These are phyloP conservation scores for Astreopora myriophthalma DNA, from an alignment of 64 coral and sea anemone genomes.

Conservation along the genomic window DNA sequence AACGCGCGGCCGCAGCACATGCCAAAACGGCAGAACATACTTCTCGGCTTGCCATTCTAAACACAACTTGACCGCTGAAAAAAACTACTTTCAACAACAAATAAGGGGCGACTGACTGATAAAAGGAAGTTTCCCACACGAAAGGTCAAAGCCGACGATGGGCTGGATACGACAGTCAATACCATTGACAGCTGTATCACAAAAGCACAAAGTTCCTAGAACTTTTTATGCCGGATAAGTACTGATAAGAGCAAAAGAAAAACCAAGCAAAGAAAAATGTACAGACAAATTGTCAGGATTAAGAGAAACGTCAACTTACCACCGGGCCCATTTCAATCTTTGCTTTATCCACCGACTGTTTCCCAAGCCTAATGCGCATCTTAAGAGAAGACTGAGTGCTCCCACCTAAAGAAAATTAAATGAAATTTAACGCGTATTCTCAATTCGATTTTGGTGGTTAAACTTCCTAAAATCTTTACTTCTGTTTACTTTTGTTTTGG, in stretches of 20 bases:
- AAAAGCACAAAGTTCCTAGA: not conserved
- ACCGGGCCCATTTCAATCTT: constrained; percentile 64
- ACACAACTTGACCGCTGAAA: no score
- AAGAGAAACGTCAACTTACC: not conserved
- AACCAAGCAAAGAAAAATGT: not conserved
- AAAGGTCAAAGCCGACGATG: not conserved
- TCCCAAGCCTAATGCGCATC: constrained; percentile 95
- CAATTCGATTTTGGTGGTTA: not conserved
- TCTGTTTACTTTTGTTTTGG: no score
- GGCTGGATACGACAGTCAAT: not conserved
- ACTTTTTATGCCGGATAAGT: no score
- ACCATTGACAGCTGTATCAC: not conserved
- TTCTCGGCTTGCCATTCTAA: no score
- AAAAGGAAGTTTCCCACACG: not conserved
- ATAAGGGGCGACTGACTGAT: not conserved
- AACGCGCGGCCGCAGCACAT: no score
- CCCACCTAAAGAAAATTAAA: not conserved
- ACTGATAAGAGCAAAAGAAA: not conserved
- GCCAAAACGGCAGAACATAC: no score
- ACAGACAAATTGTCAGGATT: not conserved
- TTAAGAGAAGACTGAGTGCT: constrained; percentile 81
- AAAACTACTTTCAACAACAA: no score
- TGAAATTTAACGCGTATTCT: not conserved
- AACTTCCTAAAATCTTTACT: no score
- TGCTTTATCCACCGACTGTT: constrained; percentile 87